Conservation (phyloP, 2,797 vertebrate species). For the Pangasius krempfi region DNA sequence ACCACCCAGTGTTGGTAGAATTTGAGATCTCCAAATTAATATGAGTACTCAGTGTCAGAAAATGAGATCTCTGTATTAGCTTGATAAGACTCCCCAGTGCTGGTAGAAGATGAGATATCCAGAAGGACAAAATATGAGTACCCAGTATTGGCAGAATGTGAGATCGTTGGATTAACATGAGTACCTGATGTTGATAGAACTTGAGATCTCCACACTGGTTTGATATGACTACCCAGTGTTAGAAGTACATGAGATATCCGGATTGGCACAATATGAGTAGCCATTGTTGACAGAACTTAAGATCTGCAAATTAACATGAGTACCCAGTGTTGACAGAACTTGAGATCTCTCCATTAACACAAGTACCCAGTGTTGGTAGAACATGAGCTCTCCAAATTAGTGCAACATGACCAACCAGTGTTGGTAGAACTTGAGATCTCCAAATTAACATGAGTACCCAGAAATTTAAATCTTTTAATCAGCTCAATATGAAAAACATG, state of each 20-base stretch:
- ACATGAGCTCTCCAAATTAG: background rate
- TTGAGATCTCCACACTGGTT: background rate
- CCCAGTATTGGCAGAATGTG: background rate
- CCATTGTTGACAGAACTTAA: conserved; percentile 2
- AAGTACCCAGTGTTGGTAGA: background rate
- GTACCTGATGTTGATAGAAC: background rate
- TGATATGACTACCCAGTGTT: background rate
- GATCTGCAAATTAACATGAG: conserved; percentile 11
- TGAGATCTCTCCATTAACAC: background rate
- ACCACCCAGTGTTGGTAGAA: conserved; percentile 12
- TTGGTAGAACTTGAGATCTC: background rate
- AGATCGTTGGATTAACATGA: background rate
- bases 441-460: background rate
- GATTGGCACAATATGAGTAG: background rate
- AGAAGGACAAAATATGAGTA: background rate
- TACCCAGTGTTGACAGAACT: conserved; percentile 1
- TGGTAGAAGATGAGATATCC: background rate
- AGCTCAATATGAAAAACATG: background rate
- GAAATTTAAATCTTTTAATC: background rate
- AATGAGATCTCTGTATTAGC: background rate
- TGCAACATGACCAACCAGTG: background rate
- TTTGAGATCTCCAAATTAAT: conserved; percentile 1
- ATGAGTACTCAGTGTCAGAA: background rate
- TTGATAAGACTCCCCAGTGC: background rate
- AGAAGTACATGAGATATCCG: background rate